phyloP scores from a whole-genome alignment of 2,888 invertebrate species.

The Abscondita cerata region DNA sequence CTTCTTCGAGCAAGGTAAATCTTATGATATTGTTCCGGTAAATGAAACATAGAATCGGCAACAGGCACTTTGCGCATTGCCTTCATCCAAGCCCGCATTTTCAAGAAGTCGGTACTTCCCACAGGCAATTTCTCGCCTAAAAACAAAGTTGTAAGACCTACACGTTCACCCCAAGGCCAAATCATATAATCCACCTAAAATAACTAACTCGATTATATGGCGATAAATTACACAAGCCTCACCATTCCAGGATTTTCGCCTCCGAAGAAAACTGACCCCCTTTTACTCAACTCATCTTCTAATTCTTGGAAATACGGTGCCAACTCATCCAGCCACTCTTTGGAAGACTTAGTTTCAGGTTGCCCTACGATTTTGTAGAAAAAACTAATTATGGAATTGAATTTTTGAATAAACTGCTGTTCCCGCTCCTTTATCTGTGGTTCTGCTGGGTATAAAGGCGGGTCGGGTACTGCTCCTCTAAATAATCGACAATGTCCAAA shows the following conservation, averaged over 20 bases:
- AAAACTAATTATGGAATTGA: slow-evolving; percentile 42
- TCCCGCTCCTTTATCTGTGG: slow-evolving; percentile 52
- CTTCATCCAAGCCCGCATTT: slow-evolving; percentile 49
- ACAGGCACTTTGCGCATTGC: slow-evolving; percentile 46
- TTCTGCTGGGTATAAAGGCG: slow-evolving; percentile 60
- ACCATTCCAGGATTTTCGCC: slow-evolving; percentile 54
- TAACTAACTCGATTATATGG: not conserved
- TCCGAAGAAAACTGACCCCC: slow-evolving; percentile 50
- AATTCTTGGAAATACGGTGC: slow-evolving; percentile 47
- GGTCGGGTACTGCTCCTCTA: slow-evolving; percentile 64
- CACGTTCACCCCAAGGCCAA: slow-evolving; percentile 55
- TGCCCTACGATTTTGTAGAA: slow-evolving; percentile 44
- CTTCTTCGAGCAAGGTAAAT: too few relatives aligned
- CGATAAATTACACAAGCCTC: slow-evolving; percentile 1
- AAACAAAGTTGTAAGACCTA: slow-evolving; percentile 43
- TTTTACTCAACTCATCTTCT: slow-evolving; percentile 48
- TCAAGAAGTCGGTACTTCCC: slow-evolving; percentile 43
- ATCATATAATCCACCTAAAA: slow-evolving; percentile 53
- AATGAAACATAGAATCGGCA: slow-evolving; percentile 45
- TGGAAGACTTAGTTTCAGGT: slow-evolving; percentile 44
- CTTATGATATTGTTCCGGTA: slow-evolving; percentile 51
- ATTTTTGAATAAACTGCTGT: slow-evolving; percentile 50
- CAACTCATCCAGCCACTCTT: slow-evolving; percentile 50
- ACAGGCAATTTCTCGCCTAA: slow-evolving; percentile 47
- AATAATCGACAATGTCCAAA: slow-evolving; percentile 62